Conservation (phyloP, 2,888 invertebrate species). For the Drosophila hamatofila region DNA sequence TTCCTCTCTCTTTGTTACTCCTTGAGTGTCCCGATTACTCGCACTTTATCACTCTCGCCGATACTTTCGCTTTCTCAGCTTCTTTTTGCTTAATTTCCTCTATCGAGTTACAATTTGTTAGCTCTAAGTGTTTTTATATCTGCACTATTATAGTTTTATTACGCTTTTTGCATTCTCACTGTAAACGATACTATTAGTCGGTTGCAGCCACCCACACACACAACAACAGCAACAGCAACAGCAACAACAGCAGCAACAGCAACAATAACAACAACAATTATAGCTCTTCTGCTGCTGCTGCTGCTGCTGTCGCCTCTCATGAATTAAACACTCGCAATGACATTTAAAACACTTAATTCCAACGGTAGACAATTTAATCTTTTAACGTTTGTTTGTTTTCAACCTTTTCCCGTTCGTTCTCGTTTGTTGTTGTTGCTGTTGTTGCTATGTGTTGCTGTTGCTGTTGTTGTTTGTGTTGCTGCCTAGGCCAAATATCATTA, state of each 20-base stretch:
- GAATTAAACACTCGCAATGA: conserved; percentile 78
- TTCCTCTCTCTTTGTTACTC: not conserved
- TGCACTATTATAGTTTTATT: conserved; percentile 37
- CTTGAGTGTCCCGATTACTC: conserved; percentile 8
- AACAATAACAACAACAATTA: conserved; percentile 16
- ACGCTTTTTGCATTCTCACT: conserved; percentile 34
- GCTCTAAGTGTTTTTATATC: conserved; percentile 48
- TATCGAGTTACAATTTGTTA: conserved; percentile 63
- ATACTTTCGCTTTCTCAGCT: conserved; percentile 39
- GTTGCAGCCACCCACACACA: conserved; percentile 25
- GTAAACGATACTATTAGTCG: conserved; percentile 58
- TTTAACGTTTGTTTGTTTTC: conserved; percentile 74
- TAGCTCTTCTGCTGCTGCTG: conserved; percentile 1
- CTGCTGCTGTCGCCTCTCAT: conserved; percentile 29
- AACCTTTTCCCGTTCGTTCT: conserved; percentile 50
- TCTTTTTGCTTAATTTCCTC: conserved; percentile 36
- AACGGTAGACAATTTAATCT: conserved; percentile 76
- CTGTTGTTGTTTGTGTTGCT: conserved; percentile 33
- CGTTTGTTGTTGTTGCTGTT: conserved; percentile 37
- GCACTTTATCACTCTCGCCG: conserved; percentile 17
- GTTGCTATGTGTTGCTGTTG: conserved; percentile 5
- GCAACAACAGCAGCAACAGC: conserved; percentile 6
- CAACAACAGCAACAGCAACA: conserved; percentile 9
- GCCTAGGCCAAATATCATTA: conserved; percentile 66
- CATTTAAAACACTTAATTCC: conserved; percentile 79